Conservation (phyloP, 2,888 invertebrate species). For the Eupithecia centaureata region DNA sequence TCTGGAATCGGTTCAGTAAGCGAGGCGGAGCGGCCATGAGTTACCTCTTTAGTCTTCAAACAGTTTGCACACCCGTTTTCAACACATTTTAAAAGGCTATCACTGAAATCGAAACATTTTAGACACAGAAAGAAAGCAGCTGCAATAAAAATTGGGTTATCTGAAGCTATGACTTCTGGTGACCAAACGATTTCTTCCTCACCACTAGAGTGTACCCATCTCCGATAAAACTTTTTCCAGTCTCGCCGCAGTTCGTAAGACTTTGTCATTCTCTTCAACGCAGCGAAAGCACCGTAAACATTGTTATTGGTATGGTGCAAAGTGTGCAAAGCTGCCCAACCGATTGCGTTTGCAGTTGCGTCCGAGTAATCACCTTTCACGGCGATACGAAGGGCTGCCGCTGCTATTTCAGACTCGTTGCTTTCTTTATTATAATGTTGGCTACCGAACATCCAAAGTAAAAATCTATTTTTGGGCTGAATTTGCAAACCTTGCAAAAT, state of each 20-base stretch:
- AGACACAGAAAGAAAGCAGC: constrained; percentile 77
- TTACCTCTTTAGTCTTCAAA: constrained; percentile 29
- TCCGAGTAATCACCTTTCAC: constrained; percentile 70
- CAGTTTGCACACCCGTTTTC: constrained; percentile 59
- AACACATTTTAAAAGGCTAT: constrained; percentile 62
- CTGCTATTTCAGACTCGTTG: constrained; percentile 51
- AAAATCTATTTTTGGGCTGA: constrained; percentile 65
- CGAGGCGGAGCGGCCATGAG: neutral
- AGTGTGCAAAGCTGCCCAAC: constrained; percentile 75
- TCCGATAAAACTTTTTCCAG: constrained; percentile 64
- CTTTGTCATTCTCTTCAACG: constrained; percentile 73
- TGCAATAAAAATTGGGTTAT: constrained; percentile 69
- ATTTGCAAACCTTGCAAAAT: constrained; percentile 59
- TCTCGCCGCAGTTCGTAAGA: constrained; percentile 62
- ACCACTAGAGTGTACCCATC: constrained; percentile 70
- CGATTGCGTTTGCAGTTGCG: constrained; percentile 70
- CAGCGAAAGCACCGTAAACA: constrained; percentile 63
- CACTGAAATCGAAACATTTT: constrained; percentile 67
- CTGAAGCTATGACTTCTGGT: constrained; percentile 54
- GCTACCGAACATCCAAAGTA: constrained; percentile 71
- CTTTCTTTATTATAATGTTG: constrained; percentile 62
- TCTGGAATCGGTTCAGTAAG: constrained; percentile 48
- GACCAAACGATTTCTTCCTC: constrained; percentile 74
- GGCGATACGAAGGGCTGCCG: constrained; percentile 70
- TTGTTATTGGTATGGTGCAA: constrained; percentile 62